Percentiles rank a stretch among this genome's conserved stretches.
Evolutionary conservation across 2,888 invertebrate genomes (phyloP).

Genomic region (Pantelozetes paolii): DNA sequence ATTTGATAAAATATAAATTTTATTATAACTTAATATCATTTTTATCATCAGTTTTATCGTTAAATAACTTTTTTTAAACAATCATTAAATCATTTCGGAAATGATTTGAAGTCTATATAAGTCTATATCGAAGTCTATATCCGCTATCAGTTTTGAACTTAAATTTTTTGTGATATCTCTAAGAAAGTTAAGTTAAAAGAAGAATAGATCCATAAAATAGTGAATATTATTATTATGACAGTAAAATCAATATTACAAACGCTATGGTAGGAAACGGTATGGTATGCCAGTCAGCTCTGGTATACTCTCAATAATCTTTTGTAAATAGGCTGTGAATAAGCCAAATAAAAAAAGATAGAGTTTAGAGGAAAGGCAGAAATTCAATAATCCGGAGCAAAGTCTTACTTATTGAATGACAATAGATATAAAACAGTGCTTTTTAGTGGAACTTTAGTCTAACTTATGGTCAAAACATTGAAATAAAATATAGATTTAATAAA

Average conservation of each 20-base stretch:
- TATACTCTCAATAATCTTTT: conserved; percentile 1
- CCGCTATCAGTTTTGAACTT: conserved; percentile 3
- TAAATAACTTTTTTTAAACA: too few species aligned
- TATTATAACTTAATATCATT: background rate
- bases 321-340: background rate
- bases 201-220: conserved; percentile 14
- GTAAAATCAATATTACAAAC: conserved; percentile 13
- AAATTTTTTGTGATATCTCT: background rate
- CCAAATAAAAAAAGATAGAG: background rate
- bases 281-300: background rate
- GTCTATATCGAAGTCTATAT: too few species aligned
- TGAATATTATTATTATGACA: conserved; percentile 12
- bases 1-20: too few species aligned
- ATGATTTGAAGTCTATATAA: too few species aligned
- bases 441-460: background rate
- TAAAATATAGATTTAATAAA: background rate
- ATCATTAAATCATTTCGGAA: background rate
- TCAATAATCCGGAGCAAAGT: background rate
- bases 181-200: background rate
- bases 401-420: background rate
- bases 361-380: background rate
- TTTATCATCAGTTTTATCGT: background rate
- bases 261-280: too few species aligned
- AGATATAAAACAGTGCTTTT: background rate
- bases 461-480: background rate